Evolutionary conservation across 2,113 vertebrate genomes (phyloP).

Genomic region (Sula dactylatra): DNA sequence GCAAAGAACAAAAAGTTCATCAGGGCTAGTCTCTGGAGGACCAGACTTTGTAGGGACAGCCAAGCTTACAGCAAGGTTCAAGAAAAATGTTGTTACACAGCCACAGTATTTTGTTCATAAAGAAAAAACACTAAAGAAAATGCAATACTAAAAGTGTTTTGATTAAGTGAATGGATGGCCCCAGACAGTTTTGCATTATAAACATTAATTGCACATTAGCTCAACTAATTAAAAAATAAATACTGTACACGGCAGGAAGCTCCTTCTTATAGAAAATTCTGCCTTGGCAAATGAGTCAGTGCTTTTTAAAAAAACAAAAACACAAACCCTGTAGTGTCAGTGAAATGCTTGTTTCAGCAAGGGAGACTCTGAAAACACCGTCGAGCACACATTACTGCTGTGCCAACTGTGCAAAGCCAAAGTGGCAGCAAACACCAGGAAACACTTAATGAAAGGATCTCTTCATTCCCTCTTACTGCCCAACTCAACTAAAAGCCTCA

Average conservation of each 20-base stretch:
- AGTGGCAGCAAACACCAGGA: neutral
- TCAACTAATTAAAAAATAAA: conserved; percentile 62
- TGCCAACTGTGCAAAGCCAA: neutral
- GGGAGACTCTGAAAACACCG: neutral
- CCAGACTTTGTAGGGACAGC: neutral
- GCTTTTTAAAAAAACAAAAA: neutral
- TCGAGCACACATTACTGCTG: neutral
- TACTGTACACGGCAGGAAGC: neutral
- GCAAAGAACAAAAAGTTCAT: neutral
- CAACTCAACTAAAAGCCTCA: neutral
- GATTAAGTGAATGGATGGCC: conserved; percentile 31
- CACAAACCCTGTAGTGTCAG: neutral
- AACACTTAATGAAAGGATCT: neutral
- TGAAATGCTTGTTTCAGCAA: neutral
- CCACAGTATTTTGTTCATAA: neutral
- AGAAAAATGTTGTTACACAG: neutral
- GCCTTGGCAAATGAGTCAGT: conserved; percentile 20
- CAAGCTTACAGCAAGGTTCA: neutral
- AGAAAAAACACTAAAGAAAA: neutral
- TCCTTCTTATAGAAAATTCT: conserved; percentile 31
- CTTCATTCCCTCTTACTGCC: neutral
- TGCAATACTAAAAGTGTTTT: neutral
- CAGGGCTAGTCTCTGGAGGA: neutral
- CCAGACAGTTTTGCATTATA: conserved; percentile 33
- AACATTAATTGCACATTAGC: conserved; percentile 54